Evolutionary conservation across 1,140 invertebrate species (phyloP).

Genomic region (Psilanteris sp.): DNA sequence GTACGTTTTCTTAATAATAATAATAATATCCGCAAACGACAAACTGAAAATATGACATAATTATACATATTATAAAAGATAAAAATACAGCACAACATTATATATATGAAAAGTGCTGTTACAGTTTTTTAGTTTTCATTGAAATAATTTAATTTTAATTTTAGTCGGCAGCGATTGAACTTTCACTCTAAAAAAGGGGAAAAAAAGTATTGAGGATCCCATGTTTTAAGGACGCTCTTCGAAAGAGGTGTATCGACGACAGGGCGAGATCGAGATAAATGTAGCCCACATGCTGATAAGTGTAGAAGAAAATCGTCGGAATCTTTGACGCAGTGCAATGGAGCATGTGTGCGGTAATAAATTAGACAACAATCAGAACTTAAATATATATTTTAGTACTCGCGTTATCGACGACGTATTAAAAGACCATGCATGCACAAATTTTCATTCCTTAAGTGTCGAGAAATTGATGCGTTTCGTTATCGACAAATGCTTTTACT

Average conservation of each 20-base stretch:
- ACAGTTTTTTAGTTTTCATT: too few species aligned
- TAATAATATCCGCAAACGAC: too few species aligned
- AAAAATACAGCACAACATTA: too few species aligned
- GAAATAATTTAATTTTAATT: too few species aligned
- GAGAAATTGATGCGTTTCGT: slow-evolving; percentile 33
- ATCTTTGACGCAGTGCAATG: slow-evolving; percentile 37
- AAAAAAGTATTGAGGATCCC: slow-evolving; percentile 43
- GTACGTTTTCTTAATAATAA: too few species aligned
- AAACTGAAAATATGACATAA: too few species aligned
- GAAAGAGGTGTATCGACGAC: slow-evolving; percentile 53
- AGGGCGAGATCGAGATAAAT: slow-evolving; percentile 56
- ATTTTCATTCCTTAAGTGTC: slow-evolving; percentile 44
- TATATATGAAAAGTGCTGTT: too few species aligned
- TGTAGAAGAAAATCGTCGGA: slow-evolving; percentile 53
- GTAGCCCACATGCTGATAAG: slow-evolving; percentile 56
- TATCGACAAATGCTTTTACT: slow-evolving; percentile 27
- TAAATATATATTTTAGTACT: slow-evolving; percentile 54
- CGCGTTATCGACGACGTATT: slow-evolving; percentile 27
- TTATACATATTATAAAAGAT: too few species aligned
- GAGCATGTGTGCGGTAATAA: slow-evolving; percentile 59
- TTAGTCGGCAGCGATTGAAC: too few species aligned
- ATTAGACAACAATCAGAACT: slow-evolving; percentile 62
- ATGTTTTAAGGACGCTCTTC: slow-evolving; percentile 39
- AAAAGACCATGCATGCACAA: slow-evolving; percentile 28
- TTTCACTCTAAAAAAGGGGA: too few species aligned